These are phyloP conservation scores for Lissonota sp. DNA, from an alignment of 2,888 invertebrate species.

Conservation along the genomic window DNA sequence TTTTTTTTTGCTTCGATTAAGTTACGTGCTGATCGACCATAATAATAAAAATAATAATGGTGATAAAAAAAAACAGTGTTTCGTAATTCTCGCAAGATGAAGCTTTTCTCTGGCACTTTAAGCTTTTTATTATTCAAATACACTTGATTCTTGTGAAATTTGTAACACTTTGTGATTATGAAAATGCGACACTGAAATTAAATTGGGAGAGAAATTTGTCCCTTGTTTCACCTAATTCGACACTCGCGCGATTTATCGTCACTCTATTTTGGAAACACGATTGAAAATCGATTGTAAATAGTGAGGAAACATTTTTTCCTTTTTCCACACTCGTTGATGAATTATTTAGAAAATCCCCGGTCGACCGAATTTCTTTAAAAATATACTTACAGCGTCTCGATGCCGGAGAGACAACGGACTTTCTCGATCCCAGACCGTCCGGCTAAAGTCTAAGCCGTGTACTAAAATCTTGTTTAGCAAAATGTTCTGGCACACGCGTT, in stretches of 20 bases:
- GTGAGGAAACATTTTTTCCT: neutral
- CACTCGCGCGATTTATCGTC: slow-evolving; percentile 1
- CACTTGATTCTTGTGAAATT: slow-evolving; percentile 4
- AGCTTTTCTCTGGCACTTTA: neutral
- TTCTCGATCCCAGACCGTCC: slow-evolving; percentile 63
- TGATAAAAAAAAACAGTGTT: neutral
- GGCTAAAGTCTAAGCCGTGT: slow-evolving; percentile 70
- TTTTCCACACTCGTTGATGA: neutral
- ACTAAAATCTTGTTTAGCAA: slow-evolving; percentile 71
- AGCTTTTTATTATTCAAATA: neutral
- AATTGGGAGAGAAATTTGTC: neutral
- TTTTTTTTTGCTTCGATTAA: neutral
- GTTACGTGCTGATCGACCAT: neutral
- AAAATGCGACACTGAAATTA: neutral
- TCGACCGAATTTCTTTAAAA: slow-evolving; percentile 24
- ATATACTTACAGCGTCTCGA: slow-evolving; percentile 64
- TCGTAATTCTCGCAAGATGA: neutral
- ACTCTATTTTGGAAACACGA: neutral
- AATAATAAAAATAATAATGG: slow-evolving; percentile 12
- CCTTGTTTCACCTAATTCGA: neutral
- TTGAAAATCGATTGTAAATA: neutral
- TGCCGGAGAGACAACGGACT: slow-evolving; percentile 56
- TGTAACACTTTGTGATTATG: neutral
- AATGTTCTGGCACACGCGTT: slow-evolving; percentile 69
- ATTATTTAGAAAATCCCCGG: slow-evolving; percentile 7